Conservation (phyloP, 2,113 vertebrate species). For the Clarias macrocephalus region DNA sequence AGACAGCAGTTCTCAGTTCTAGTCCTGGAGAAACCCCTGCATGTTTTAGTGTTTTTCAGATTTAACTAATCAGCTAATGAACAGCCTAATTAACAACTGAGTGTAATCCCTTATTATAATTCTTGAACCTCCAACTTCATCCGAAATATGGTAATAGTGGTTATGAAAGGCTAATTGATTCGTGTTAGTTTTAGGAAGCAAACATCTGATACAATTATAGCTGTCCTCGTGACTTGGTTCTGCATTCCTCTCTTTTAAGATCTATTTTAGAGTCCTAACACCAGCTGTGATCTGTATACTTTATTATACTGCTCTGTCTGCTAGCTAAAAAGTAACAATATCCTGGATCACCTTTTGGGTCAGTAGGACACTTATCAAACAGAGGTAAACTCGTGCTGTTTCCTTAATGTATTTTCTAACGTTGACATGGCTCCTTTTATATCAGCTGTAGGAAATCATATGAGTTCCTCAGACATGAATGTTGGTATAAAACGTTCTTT, state of each 20-base stretch:
- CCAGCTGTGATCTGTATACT: background rate
- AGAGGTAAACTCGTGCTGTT: no score
- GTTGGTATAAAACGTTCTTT: no score
- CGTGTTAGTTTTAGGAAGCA: background rate
- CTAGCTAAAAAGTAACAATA: background rate
- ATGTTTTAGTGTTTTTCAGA: no score
- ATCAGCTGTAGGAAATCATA: background rate
- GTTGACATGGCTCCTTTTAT: background rate
- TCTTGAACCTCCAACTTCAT: background rate
- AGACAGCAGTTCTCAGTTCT: no score
- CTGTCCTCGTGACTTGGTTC: no score
- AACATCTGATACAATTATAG: background rate
- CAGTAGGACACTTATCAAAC: no score
- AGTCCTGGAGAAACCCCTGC: no score
- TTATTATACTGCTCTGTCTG: background rate
- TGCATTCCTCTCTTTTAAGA: background rate
- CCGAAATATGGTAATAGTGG: background rate
- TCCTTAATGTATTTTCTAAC: background rate
- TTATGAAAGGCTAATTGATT: background rate
- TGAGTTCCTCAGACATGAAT: background rate
- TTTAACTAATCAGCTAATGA: no score
- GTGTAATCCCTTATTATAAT: no score
- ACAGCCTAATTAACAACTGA: background rate
- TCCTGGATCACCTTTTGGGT: no score
- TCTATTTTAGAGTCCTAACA: background rate